Evolutionary conservation across 1,140 invertebrate species (phyloP).

Genomic region (Daktulosphaira vitifoliae): DNA sequence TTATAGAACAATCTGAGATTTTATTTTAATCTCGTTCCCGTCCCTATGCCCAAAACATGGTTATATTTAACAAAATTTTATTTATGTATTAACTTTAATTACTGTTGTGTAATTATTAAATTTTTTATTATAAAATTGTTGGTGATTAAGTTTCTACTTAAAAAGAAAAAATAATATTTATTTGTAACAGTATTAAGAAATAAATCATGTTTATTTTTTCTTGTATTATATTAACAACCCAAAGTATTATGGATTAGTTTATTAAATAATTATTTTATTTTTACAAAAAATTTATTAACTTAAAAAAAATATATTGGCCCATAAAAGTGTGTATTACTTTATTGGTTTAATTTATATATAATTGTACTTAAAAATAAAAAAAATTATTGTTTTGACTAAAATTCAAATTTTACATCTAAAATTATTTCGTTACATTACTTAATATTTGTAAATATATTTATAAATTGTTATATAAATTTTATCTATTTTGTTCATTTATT

Average conservation of each 20-base stretch:
- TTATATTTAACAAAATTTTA: conserved; percentile 6
- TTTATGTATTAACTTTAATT: conserved; percentile 22
- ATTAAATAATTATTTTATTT: conserved; percentile 30
- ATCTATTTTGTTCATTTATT: conserved; percentile 2
- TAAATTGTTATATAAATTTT: conserved; percentile 29
- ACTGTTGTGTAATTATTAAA: conserved; percentile 19
- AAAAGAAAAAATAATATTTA: conserved; percentile 4
- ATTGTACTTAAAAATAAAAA: conserved; percentile 29
- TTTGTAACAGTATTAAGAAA: conserved; percentile 31
- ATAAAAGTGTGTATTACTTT: conserved; percentile 12
- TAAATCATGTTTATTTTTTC: conserved; percentile 23
- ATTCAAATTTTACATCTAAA: conserved; percentile 27
- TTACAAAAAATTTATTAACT: no score
- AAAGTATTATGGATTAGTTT: conserved; percentile 33
- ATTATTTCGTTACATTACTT: conserved; percentile 31
- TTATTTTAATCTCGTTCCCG: conserved; percentile 33
- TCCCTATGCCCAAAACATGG: conserved; percentile 15
- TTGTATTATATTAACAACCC: conserved; percentile 31
- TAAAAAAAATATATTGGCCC: conserved; percentile 14
- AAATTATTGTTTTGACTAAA: conserved; percentile 22
- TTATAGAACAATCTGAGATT: conserved; percentile 24
- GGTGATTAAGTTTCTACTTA: conserved; percentile 26
- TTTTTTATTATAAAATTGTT: conserved; percentile 28
- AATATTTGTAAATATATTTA: conserved; percentile 29
- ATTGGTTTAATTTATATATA: conserved; percentile 25